A percentile compares a stretch with the other conserved stretches of the same genome.
Evolutionary conservation across 2,888 invertebrate genomes (phyloP).

Genomic region (Harpagoxenus sublaevis): DNA sequence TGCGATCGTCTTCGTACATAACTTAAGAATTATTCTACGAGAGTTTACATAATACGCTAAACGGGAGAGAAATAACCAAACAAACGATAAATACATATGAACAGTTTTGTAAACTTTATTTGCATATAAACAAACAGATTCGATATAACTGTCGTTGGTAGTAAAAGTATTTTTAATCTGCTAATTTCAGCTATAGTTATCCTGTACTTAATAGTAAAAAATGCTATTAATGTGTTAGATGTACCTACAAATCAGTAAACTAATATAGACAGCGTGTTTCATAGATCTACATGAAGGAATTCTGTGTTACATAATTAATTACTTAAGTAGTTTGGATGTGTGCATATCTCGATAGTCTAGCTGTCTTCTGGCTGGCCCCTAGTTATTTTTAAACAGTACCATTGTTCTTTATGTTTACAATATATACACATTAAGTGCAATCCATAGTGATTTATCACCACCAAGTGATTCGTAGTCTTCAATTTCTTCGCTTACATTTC

Average conservation of each 20-base stretch:
- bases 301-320: conserved; percentile 13
- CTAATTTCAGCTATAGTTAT: conserved; percentile 17
- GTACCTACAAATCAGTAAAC: conserved; percentile 18
- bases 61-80: not conserved
- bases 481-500: conserved; percentile 46
- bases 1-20: not conserved
- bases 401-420: not conserved
- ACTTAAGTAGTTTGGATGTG: conserved; percentile 11
- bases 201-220: not conserved
- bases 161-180: conserved; percentile 42
- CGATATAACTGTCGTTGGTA: conserved; percentile 62
- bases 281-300: not conserved
- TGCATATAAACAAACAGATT: conserved; percentile 68
- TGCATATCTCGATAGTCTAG: not conserved
- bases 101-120: conserved; percentile 72
- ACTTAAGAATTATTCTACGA: not conserved
- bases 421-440: conserved; percentile 24
- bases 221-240: conserved; percentile 6
- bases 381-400: conserved; percentile 6
- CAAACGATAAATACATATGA: conserved; percentile 35
- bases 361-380: conserved; percentile 10
- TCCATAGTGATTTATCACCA: conserved; percentile 2
- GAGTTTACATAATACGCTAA: not conserved
- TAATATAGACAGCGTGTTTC: conserved; percentile 8
- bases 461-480: conserved; percentile 14